Conservation (phyloP, 2,113 vertebrate genomes). For the Vanacampus margaritifer region DNA sequence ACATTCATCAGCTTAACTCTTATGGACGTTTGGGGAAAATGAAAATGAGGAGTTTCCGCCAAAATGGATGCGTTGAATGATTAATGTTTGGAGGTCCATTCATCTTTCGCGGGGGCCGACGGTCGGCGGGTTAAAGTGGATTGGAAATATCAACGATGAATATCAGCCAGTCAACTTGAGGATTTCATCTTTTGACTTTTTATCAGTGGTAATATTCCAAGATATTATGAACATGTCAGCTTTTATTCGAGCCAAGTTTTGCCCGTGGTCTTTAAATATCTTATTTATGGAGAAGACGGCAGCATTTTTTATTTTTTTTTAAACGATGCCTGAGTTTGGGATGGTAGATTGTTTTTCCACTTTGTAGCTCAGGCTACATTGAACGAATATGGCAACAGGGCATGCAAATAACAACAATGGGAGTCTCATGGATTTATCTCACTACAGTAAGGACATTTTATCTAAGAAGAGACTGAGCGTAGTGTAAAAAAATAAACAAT, state of each 20-base stretch:
- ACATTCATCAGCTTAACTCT: background rate
- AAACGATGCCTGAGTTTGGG: background rate
- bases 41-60: background rate
- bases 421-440: too few species aligned
- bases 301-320: background rate
- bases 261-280: background rate
- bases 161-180: background rate
- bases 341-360: background rate
- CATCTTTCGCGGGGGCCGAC: background rate
- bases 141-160: background rate
- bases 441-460: too few species aligned
- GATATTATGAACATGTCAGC: background rate
- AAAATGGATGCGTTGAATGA: conserved; percentile 1
- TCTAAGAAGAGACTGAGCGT: background rate
- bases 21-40: background rate
- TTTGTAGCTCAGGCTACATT: background rate
- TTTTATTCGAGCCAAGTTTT: background rate
- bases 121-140: background rate
- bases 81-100: background rate
- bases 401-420: too few species aligned
- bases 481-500: background rate
- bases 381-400: background rate
- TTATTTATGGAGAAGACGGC: background rate
- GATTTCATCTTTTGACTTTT: background rate
- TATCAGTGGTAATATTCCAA: background rate